A percentile compares a stretch with the other conserved stretches of the same genome.
Conservation (phyloP, 1,140 invertebrate genomes). For the Thrips palmi region DNA sequence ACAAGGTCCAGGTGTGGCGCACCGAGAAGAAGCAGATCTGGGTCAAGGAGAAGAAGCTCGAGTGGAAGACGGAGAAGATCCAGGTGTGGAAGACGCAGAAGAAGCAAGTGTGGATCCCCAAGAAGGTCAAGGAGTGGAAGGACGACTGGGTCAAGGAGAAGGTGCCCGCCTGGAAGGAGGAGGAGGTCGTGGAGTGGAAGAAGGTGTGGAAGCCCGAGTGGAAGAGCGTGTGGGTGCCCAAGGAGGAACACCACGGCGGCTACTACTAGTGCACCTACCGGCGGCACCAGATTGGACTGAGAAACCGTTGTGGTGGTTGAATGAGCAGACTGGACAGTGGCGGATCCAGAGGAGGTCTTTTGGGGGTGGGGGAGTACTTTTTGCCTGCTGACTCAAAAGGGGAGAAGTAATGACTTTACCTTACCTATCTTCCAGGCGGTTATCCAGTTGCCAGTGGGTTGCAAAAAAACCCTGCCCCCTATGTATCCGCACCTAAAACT, state of each 20-base stretch:
- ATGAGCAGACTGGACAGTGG: too few species aligned
- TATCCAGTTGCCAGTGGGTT: too few species aligned
- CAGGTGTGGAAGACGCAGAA: conserved; percentile 53
- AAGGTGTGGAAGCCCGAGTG: conserved; percentile 55
- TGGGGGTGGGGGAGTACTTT: too few species aligned
- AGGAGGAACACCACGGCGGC: conserved; percentile 56
- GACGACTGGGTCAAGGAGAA: conserved; percentile 57
- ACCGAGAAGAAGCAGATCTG: conserved; percentile 17
- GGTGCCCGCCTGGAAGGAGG: conserved; percentile 30
- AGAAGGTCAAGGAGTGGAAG: conserved; percentile 56
- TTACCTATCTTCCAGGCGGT: too few species aligned
- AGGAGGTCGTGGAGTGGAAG: conserved; percentile 53
- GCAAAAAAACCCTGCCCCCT: too few species aligned
- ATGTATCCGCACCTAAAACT: too few species aligned
- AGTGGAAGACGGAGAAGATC: conserved; percentile 57
- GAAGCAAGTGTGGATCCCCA: conserved; percentile 52
- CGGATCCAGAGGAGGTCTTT: too few species aligned
- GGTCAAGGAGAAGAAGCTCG: conserved; percentile 31
- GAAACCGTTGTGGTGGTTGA: too few species aligned
- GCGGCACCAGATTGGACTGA: too few species aligned
- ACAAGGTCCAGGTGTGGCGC: conserved; percentile 31
- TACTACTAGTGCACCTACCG: too few species aligned
- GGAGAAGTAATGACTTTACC: too few species aligned
- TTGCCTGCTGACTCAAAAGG: too few species aligned
- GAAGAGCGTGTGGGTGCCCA: conserved; percentile 49